phyloP scores from a whole-genome alignment of 2,888 invertebrate genomes.

The Adineta ricciae region DNA sequence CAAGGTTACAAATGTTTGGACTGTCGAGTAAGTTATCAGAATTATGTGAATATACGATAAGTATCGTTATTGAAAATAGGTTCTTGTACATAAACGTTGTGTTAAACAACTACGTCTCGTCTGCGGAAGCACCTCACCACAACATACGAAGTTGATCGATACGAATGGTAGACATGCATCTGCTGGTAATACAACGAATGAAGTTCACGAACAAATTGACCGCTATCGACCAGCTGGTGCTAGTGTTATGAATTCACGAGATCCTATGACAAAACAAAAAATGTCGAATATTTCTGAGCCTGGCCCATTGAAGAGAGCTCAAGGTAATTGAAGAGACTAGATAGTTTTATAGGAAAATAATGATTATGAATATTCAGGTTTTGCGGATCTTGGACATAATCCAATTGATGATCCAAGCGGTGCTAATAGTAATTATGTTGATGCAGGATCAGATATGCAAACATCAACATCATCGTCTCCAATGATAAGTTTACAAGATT shows the following conservation, averaged over 20 bases:
- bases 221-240: background rate
- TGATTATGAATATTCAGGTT: background rate
- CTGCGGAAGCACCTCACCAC: slow-evolving; percentile 10
- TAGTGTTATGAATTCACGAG: background rate
- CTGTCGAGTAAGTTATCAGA: slow-evolving; percentile 56
- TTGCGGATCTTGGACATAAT: background rate
- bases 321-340: background rate
- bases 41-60: background rate
- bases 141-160: background rate
- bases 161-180: background rate
- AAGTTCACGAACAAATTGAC: background rate
- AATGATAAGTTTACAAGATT: slow-evolving; percentile 29
- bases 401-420: background rate
- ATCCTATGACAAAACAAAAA: background rate
- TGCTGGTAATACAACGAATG: background rate
- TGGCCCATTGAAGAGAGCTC: background rate
- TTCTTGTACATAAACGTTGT: slow-evolving; percentile 88
- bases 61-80: background rate
- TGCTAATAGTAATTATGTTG: background rate
- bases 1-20: slow-evolving; percentile 98
- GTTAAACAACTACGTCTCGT: slow-evolving; percentile 25
- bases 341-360: too few relatives aligned
- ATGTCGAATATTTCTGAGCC: background rate
- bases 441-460: background rate
- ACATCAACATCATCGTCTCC: background rate